phyloP scores from a whole-genome alignment of 2,888 invertebrate species.

The Nemapogon koenigi region DNA sequence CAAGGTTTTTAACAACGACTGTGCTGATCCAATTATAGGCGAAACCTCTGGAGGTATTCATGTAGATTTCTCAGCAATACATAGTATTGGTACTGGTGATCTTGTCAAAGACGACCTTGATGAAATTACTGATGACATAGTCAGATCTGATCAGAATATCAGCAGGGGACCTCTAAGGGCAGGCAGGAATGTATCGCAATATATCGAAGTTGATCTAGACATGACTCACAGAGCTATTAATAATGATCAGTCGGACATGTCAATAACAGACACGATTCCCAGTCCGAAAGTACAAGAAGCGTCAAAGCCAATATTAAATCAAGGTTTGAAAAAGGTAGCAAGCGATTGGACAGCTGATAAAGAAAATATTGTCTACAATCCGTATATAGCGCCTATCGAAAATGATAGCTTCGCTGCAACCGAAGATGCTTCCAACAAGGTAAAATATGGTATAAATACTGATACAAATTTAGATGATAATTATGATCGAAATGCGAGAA shows the following conservation, averaged over 20 bases:
- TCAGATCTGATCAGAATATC: constrained; percentile 26
- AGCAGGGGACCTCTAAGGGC: constrained; percentile 24
- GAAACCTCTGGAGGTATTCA: constrained; percentile 37
- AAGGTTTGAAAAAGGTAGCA: constrained; percentile 19
- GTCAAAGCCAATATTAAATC: constrained; percentile 20
- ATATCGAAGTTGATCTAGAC: constrained; percentile 45
- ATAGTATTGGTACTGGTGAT: constrained; percentile 19
- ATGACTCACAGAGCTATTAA: constrained; percentile 27
- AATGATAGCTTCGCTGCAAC: constrained; percentile 34
- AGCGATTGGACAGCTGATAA: constrained; percentile 40
- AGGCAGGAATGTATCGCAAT: constrained; percentile 30
- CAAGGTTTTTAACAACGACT: constrained; percentile 35
- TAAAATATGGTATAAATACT: constrained; percentile 12
- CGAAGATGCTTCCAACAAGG: constrained; percentile 39
- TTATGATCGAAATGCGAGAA: constrained; percentile 19
- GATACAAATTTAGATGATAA: constrained; percentile 25
- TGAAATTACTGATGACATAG: constrained; percentile 26
- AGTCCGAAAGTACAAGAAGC: constrained; percentile 37
- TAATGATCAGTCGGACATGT: constrained; percentile 39
- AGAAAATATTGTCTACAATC: constrained; percentile 46
- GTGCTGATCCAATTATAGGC: constrained; percentile 25
- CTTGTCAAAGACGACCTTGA: constrained; percentile 36
- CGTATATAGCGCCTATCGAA: constrained; percentile 33
- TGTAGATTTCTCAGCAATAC: constrained; percentile 38
- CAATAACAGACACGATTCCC: constrained; percentile 41